Percentiles rank a stretch among this genome's conserved stretches.
phyloP scores from a whole-genome alignment of 2,888 invertebrate species.

The Calliscelio sp. region DNA sequence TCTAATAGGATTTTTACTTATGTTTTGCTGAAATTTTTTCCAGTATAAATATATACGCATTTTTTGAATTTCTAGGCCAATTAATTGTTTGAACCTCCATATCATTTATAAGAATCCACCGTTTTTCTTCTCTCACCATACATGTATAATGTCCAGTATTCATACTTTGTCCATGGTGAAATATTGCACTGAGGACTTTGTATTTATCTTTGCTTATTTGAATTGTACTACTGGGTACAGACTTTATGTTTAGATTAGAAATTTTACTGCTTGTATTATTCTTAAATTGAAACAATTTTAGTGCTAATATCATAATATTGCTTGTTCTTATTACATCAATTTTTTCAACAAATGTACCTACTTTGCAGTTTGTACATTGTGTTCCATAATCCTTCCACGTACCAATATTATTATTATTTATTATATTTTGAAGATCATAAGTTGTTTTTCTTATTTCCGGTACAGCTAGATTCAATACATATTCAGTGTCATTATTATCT shows the following conservation, averaged over 20 bases:
- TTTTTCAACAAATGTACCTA: background rate
- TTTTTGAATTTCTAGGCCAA: no score
- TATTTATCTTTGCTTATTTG: conserved; percentile 20
- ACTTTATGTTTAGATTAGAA: conserved; percentile 14
- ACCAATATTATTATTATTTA: conserved; percentile 22
- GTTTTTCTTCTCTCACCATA: no score
- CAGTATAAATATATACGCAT: no score
- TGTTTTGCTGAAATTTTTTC: no score
- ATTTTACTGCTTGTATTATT: conserved; percentile 1
- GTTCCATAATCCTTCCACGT: background rate
- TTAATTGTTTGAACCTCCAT: no score
- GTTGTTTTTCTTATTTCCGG: no score
- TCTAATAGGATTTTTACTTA: no score
- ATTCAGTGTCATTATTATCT: no score
- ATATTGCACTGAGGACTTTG: conserved; percentile 30
- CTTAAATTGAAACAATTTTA: conserved; percentile 22
- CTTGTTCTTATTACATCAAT: background rate
- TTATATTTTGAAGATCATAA: no score
- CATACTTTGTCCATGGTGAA: conserved; percentile 34
- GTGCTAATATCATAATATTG: conserved; percentile 21
- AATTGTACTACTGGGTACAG: conserved; percentile 14
- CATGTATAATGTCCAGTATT: no score
- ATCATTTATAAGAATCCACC: no score
- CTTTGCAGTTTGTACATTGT: conserved; percentile 7
- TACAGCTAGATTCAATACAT: no score